These are phyloP conservation scores for Pteria penguin DNA, from an alignment of 2,888 invertebrate genomes.

Conservation along the genomic window DNA sequence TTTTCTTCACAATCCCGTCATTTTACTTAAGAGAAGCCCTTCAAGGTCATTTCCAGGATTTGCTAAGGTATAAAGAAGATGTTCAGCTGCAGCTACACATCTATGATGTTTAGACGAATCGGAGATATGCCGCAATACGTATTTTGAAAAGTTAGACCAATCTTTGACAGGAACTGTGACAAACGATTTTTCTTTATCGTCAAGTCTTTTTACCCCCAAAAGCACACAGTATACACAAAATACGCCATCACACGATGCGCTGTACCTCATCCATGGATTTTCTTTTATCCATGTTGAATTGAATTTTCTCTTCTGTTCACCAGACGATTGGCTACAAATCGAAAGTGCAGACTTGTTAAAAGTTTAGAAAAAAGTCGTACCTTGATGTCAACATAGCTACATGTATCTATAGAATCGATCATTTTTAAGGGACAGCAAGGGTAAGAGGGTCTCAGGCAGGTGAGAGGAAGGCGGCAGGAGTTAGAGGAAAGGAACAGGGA, in stretches of 20 bases:
- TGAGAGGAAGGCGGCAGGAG: too few species aligned
- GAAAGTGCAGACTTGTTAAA: not conserved
- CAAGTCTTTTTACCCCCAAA: not conserved
- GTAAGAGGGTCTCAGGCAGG: too few species aligned
- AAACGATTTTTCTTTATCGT: not conserved
- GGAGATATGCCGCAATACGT: constrained; percentile 25
- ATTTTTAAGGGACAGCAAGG: too few species aligned
- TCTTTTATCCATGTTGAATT: constrained; percentile 29
- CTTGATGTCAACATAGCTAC: too few species aligned
- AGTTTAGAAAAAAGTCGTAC: too few species aligned
- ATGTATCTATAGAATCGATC: too few species aligned
- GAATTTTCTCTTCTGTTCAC: constrained; percentile 23
- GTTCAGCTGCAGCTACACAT: constrained; percentile 2
- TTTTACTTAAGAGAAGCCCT: not conserved
- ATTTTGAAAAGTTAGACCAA: constrained; percentile 28
- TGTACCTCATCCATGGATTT: constrained; percentile 38
- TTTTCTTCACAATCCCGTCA: constrained; percentile 37
- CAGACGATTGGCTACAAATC: not conserved
- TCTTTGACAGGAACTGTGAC: constrained; percentile 13
- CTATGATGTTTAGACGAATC: constrained; percentile 1
- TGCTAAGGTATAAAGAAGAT: not conserved
- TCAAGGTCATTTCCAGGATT: not conserved
- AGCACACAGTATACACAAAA: constrained; percentile 27
- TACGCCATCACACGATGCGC: constrained; percentile 24
- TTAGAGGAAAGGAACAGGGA: too few species aligned